Base-by-base conservation (phyloP, 2,888 invertebrate genomes). In the Sarcophaga variegata region DNA sequence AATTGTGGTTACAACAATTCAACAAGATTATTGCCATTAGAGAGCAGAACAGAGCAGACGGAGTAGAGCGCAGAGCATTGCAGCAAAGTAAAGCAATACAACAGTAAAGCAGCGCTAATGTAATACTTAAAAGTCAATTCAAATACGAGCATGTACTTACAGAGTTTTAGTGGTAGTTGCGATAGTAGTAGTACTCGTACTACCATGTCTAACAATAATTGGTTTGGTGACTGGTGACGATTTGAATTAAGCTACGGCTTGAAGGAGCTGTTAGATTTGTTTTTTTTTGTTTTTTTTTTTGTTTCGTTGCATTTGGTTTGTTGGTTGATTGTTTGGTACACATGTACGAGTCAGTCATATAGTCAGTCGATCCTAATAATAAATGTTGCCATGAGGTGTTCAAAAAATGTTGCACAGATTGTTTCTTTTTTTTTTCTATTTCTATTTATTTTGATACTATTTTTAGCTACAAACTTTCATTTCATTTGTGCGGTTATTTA, bases 401-500 rank as follows among this genome's bases (percentile, higher is more conserved):
- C 77, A 63, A 86, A 86, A 83, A 75, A 78, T 78, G 70, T 81
- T 83, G 83, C 83, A 86, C 70, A 81, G 78, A 81, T 47, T 45
- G 62, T 22, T 70, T 45, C 8, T 37, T 69, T 66, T 69, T 60
- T 75, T 17, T 47, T 63, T 75, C 45, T 74, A 27, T 66, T 71
- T 71, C 22, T 22, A 25, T 74, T 49, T 74, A 49, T 77, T 86
- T 79, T 83, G 64, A 62, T 86, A 78, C 86, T 86, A 86, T 86
- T 86, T 86, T 83, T 86, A 86, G 83, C 74, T 74, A 78, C 78
- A 81, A 83, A 86, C 86, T 86, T 86, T 86, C 86, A 86, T 86
- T 86, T 86, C 77, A 81, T 76, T 81, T 66, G 74, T 83, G 81
- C 69, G 79, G 82, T 80, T 75, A 72, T 83, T 83, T 83, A 67